These are phyloP conservation scores for Plectus sambesii DNA, from an alignment of 1,140 invertebrate species.

Conservation along the genomic window DNA sequence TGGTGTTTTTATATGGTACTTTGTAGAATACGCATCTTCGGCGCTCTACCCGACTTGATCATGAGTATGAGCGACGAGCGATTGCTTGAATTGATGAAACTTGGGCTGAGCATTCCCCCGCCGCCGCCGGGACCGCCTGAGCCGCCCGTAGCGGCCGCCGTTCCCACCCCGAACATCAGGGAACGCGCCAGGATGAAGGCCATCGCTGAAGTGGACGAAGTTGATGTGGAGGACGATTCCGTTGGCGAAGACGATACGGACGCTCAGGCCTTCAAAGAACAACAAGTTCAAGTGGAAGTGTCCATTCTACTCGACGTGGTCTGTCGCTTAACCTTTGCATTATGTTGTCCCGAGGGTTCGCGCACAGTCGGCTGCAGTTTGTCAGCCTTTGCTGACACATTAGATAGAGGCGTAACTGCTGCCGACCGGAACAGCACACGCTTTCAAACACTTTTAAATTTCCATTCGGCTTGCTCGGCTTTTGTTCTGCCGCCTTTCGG, in stretches of 20 bases:
- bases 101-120: slow-evolving; percentile 57
- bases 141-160: slow-evolving; percentile 13
- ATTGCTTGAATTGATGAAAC: slow-evolving; percentile 49
- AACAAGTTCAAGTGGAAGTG: slow-evolving; percentile 36
- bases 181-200: slow-evolving; percentile 46
- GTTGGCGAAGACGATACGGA: slow-evolving; percentile 14
- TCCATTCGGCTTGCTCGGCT: no score
- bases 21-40: slow-evolving; percentile 41
- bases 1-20: slow-evolving; percentile 17
- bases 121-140: slow-evolving; percentile 47
- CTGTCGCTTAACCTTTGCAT: neutral
- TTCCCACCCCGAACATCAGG: slow-evolving; percentile 19
- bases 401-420: no score
- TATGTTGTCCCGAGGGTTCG: neutral
- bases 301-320: slow-evolving; percentile 35
- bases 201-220: slow-evolving; percentile 45
- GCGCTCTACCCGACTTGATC: slow-evolving; percentile 49
- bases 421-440: no score
- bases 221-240: slow-evolving; percentile 30
- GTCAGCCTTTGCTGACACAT: no score
- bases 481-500: no score
- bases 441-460: no score
- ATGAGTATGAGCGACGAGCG: slow-evolving; percentile 51
- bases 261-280: slow-evolving; percentile 20
- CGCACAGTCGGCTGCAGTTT: no score